A percentile compares a stretch with the other conserved stretches of the same genome.
These are phyloP conservation scores for Aplidium turbinatum DNA, from an alignment of 23 tunicate species.

Conservation along the genomic window DNA sequence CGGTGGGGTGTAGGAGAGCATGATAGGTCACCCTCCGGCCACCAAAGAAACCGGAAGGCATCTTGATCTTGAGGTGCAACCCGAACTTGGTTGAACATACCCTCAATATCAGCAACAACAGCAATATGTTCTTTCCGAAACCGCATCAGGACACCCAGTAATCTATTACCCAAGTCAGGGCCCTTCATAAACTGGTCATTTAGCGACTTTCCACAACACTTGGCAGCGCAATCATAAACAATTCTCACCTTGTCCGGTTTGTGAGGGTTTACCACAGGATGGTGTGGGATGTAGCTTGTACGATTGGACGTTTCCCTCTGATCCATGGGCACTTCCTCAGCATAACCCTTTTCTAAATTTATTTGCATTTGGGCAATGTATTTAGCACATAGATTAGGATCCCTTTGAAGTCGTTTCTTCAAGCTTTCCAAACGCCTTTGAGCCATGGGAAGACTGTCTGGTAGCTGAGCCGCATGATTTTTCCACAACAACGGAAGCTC, in stretches of 20 bases:
- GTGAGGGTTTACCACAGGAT: conserved; percentile 10
- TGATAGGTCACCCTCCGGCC: conserved; percentile 21
- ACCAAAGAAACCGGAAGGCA: conserved; percentile 28
- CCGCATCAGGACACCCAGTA: conserved; percentile 21
- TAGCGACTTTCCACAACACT: neutral
- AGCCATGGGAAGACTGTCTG: conserved; percentile 15
- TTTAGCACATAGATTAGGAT: neutral
- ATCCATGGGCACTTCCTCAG: conserved; percentile 2
- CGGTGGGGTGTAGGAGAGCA: neutral
- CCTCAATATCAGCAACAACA: conserved; percentile 18
- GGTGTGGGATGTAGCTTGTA: conserved; percentile 13
- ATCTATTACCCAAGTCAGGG: conserved; percentile 34
- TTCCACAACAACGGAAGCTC: conserved; percentile 19
- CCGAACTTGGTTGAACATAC: conserved; percentile 40
- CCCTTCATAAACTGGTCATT: conserved; percentile 29
- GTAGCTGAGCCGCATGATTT: conserved; percentile 1
- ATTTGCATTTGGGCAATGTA: conserved; percentile 6
- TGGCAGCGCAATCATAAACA: conserved; percentile 23
- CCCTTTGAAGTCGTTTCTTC: conserved; percentile 2
- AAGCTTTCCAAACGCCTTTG: conserved; percentile 1
- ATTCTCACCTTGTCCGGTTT: conserved; percentile 29
- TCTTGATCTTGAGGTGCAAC: conserved; percentile 17
- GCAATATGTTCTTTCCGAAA: conserved; percentile 38
- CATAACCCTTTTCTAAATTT: neutral
- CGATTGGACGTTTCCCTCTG: neutral